Percentiles rank a stretch among this genome's conserved stretches.
Evolutionary conservation across 2,888 invertebrate species (phyloP).

Genomic region (Athalia rosae): DNA sequence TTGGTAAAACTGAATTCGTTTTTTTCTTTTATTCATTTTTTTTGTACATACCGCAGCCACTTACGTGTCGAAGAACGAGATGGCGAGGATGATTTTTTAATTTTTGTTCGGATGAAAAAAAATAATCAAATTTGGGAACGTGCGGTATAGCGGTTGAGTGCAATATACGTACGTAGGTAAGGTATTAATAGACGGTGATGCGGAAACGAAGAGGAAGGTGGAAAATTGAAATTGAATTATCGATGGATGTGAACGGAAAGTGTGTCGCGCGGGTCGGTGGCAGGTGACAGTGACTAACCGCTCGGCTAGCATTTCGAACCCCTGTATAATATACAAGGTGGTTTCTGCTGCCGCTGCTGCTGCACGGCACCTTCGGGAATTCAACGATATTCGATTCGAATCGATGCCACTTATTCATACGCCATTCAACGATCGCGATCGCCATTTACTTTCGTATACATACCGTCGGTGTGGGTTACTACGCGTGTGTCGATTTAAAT

Average conservation of each 20-base stretch:
- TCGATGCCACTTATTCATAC: slow-evolving; percentile 31
- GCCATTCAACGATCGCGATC: slow-evolving; percentile 7
- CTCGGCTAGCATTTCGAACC: slow-evolving; percentile 32
- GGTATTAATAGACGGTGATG: not conserved
- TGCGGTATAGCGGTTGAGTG: too few relatives aligned
- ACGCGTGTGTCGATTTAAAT: too few relatives aligned
- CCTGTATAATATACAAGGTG: too few relatives aligned
- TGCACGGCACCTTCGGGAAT: slow-evolving; percentile 18
- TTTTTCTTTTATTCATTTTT: too few relatives aligned
- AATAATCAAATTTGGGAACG: too few relatives aligned
- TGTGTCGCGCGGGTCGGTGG: slow-evolving; percentile 43
- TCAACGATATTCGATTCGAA: slow-evolving; percentile 36
- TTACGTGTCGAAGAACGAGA: too few relatives aligned
- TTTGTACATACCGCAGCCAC: too few relatives aligned
- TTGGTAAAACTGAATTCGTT: too few relatives aligned
- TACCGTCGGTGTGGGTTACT: not conserved
- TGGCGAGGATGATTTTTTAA: too few relatives aligned
- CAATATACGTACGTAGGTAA: not conserved
- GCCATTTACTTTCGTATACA: not conserved
- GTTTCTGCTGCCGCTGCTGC: too few relatives aligned
- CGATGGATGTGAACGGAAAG: slow-evolving; percentile 35
- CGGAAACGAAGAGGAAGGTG: not conserved
- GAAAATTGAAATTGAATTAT: slow-evolving; percentile 42
- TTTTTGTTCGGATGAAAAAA: too few relatives aligned
- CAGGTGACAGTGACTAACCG: slow-evolving; percentile 43